Conservation (phyloP, 2,113 vertebrate genomes). For the Leptobrachium leishanense region DNA sequence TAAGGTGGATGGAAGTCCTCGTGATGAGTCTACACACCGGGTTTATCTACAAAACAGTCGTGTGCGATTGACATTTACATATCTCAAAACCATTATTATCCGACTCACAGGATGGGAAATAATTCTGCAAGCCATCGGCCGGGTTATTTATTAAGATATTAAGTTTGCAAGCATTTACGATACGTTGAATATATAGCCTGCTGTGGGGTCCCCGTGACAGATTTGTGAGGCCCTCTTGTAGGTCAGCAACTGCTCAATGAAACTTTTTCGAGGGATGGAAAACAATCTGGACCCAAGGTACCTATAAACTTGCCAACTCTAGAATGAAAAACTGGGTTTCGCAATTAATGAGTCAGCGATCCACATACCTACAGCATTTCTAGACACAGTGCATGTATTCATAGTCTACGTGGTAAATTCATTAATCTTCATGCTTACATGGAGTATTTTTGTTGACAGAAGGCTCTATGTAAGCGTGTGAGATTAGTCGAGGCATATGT, state of each 20-base stretch:
- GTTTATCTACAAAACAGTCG: not conserved
- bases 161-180: conserved; percentile 26
- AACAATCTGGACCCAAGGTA: conserved; percentile 43
- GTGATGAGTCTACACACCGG: too few species aligned
- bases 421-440: conserved; percentile 14
- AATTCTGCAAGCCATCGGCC: conserved; percentile 20
- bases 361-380: conserved; percentile 36
- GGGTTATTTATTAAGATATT: conserved; percentile 20
- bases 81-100: not conserved
- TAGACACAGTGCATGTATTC: conserved; percentile 24
- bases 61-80: conserved; percentile 23
- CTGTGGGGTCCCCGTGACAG: conserved; percentile 34
- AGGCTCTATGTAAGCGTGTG: not conserved
- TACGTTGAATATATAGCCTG: conserved; percentile 14
- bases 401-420: not conserved
- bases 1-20: not conserved
- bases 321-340: conserved; percentile 34
- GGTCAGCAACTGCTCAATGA: conserved; percentile 22
- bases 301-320: conserved; percentile 42
- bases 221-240: conserved; percentile 37
- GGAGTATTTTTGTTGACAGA: not conserved
- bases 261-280: conserved; percentile 38
- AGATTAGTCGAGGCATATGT: too few species aligned
- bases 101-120: conserved; percentile 10
- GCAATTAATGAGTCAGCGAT: conserved; percentile 34